These are phyloP conservation scores for Cheilosia grossa DNA, from an alignment of 2,888 invertebrate genomes.

Conservation along the genomic window DNA sequence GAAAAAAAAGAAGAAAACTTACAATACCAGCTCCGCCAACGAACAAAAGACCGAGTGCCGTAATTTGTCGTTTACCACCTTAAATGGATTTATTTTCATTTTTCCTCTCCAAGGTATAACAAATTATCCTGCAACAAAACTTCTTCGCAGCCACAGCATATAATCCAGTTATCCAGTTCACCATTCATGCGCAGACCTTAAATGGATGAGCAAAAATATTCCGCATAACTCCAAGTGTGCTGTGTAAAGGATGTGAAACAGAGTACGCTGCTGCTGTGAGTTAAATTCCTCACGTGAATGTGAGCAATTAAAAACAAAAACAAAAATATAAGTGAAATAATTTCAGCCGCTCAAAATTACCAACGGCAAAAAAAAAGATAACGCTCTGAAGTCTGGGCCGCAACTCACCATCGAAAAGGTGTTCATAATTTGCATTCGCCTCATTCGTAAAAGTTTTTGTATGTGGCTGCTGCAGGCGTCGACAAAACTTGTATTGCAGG, in stretches of 20 bases:
- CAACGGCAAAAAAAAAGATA: constrained; percentile 13
- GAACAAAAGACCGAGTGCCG: constrained; percentile 24
- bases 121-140: constrained; percentile 41
- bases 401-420: constrained; percentile 27
- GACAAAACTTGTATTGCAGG: constrained; percentile 48
- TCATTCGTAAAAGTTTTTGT: neutral
- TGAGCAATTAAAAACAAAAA: constrained; percentile 39
- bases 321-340: constrained; percentile 13
- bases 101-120: constrained; percentile 9
- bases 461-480: constrained; percentile 35
- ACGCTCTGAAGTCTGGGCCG: neutral
- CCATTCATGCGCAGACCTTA: constrained; percentile 22
- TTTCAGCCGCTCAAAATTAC: constrained; percentile 7
- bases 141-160: neutral
- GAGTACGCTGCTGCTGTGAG: neutral
- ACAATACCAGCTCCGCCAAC: neutral
- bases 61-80: constrained; percentile 43
- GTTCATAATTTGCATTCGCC: constrained; percentile 40
- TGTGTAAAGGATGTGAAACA: constrained; percentile 11
- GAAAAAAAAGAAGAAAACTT: neutral
- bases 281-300: constrained; percentile 23
- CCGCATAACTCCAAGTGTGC: constrained; percentile 21
- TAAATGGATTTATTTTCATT: constrained; percentile 40
- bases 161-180: constrained; percentile 28
- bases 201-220: constrained; percentile 47